Evolutionary conservation across 1,140 invertebrate species (phyloP).

Genomic region (Panagrolaimus sp.): DNA sequence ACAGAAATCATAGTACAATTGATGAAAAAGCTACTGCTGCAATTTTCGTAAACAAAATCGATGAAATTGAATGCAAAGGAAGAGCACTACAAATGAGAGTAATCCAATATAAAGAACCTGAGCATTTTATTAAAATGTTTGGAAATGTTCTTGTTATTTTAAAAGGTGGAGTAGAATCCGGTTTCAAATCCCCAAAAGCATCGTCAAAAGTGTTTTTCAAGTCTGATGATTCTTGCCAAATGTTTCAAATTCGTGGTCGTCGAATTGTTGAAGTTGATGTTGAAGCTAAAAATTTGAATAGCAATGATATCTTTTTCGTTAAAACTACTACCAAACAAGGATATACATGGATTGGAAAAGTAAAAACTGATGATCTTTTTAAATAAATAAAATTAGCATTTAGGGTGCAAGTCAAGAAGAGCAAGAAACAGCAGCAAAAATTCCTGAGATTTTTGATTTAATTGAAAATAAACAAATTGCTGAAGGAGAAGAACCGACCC

Average conservation of each 20-base stretch:
- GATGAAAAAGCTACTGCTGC: not conserved
- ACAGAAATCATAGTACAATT: not conserved
- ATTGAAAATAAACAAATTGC: not conserved
- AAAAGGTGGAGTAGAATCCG: not conserved
- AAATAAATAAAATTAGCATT: not conserved
- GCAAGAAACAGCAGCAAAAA: not conserved
- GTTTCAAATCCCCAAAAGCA: not conserved
- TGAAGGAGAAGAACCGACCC: not conserved
- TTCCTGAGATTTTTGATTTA: not conserved
- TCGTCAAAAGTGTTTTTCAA: no score
- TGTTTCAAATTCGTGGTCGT: slow-evolving; percentile 7
- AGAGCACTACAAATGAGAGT: not conserved
- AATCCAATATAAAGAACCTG: slow-evolving; percentile 3
- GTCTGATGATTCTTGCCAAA: not conserved
- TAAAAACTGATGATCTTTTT: not conserved
- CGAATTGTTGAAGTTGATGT: not conserved
- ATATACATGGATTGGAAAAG: slow-evolving; percentile 14
- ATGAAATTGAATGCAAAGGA: no score
- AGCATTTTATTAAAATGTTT: not conserved
- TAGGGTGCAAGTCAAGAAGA: slow-evolving; percentile 6
- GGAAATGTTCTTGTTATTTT: not conserved
- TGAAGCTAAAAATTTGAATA: not conserved
- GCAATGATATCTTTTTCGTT: slow-evolving; percentile 9
- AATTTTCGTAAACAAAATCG: not conserved
- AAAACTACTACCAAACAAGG: not conserved